A percentile compares a stretch with the other conserved stretches of the same genome.
These are phyloP conservation scores for Notarius lentiginosus DNA, from an alignment of 2,113 vertebrate species.

Conservation along the genomic window DNA sequence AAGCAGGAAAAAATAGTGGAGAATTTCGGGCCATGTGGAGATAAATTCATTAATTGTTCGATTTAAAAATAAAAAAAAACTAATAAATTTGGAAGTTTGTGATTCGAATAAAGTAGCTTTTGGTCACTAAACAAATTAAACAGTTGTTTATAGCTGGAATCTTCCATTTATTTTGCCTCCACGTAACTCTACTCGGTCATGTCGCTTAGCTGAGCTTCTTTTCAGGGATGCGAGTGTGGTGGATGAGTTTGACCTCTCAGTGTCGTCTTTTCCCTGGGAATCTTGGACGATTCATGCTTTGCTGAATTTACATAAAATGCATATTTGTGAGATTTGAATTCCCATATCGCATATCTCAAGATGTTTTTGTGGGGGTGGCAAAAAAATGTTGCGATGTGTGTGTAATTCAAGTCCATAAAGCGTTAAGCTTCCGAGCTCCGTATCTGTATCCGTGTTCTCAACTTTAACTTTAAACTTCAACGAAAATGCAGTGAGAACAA, in stretches of 20 bases:
- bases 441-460: background rate
- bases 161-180: background rate
- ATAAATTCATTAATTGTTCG: too few species aligned
- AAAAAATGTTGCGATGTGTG: background rate
- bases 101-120: too few species aligned
- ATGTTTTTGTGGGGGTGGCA: background rate
- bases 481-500: background rate
- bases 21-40: too few species aligned
- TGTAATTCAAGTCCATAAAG: background rate
- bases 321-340: background rate
- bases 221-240: background rate
- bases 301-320: background rate
- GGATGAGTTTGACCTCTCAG: background rate
- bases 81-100: too few species aligned
- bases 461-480: background rate
- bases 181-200: background rate
- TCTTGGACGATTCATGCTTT: background rate
- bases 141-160: background rate
- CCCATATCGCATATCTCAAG: background rate
- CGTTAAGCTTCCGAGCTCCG: background rate
- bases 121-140: too few species aligned
- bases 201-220: background rate
- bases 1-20: too few species aligned
- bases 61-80: too few species aligned
- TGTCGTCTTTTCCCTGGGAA: background rate